These are phyloP conservation scores for Ellobium chinense DNA, from an alignment of 2,888 invertebrate species.

Conservation along the genomic window DNA sequence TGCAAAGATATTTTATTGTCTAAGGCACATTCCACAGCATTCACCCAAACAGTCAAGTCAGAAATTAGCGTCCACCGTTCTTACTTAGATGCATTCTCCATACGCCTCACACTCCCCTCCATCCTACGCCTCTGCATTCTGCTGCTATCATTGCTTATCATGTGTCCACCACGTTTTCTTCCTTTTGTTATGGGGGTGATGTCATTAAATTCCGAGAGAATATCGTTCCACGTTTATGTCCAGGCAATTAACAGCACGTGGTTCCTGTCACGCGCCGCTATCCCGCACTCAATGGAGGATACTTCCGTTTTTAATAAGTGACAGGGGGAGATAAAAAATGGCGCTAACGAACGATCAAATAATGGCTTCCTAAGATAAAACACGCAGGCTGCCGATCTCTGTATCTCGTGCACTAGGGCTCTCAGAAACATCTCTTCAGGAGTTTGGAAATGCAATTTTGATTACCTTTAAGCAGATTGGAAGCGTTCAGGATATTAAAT, in stretches of 20 bases:
- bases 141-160: conserved; percentile 9
- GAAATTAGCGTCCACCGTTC: no score
- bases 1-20: no score
- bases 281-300: conserved; percentile 9
- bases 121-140: not conserved
- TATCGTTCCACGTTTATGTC: not conserved
- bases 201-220: not conserved
- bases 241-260: conserved; percentile 28
- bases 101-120: not conserved
- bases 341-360: conserved; percentile 23
- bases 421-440: not conserved
- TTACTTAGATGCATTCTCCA: not conserved
- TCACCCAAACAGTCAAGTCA: no score
- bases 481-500: not conserved
- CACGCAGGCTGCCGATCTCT: not conserved
- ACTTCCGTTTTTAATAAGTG: conserved; percentile 37
- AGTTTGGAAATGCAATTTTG: not conserved
- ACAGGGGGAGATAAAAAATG: conserved; percentile 10
- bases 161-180: conserved; percentile 1
- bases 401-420: not conserved
- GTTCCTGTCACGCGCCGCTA: conserved; percentile 13
- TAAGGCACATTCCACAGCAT: no score
- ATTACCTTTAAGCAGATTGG: conserved; percentile 11
- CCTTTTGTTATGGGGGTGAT: not conserved
- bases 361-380: conserved; percentile 4